These are phyloP conservation scores for Mythimna vitellina DNA, from an alignment of 2,888 invertebrate genomes.

Conservation along the genomic window DNA sequence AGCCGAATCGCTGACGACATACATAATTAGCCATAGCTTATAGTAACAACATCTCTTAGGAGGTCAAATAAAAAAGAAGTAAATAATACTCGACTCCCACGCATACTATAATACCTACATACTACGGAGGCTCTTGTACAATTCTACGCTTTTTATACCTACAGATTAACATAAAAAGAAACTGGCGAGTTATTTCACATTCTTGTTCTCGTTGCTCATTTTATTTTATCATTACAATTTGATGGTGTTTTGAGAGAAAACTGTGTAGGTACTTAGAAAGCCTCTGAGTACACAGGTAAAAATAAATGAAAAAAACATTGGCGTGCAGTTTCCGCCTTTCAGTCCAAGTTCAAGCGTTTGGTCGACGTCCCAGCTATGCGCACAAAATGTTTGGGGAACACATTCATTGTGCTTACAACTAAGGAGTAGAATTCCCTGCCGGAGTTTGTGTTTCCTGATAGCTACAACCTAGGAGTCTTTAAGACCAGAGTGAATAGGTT, in stretches of 20 bases:
- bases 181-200: constrained; percentile 36
- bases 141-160: constrained; percentile 29
- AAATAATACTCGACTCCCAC: constrained; percentile 40
- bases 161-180: constrained; percentile 55
- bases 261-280: constrained; percentile 34
- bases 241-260: constrained; percentile 51
- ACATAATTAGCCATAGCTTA: constrained; percentile 26
- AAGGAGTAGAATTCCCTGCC: too few relatives aligned
- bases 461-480: too few relatives aligned
- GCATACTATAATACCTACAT: constrained; percentile 20
- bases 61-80: constrained; percentile 29
- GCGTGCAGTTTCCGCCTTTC: constrained; percentile 11
- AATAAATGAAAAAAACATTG: constrained; percentile 25
- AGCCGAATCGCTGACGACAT: constrained; percentile 36
- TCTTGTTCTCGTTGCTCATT: constrained; percentile 39
- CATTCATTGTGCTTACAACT: too few relatives aligned
- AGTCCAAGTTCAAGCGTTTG: constrained; percentile 22
- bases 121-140: constrained; percentile 24
- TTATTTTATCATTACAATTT: constrained; percentile 48
- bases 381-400: too few relatives aligned
- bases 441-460: too few relatives aligned
- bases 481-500: too few relatives aligned
- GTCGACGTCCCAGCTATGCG: too few relatives aligned
- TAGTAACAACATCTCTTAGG: constrained; percentile 21
- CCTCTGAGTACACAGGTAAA: background rate